Evolutionary conservation across 1,140 invertebrate species (phyloP), one percentile per base, ranked within the genome.

Genomic region (Temnothorax curvispinosus): DNA sequence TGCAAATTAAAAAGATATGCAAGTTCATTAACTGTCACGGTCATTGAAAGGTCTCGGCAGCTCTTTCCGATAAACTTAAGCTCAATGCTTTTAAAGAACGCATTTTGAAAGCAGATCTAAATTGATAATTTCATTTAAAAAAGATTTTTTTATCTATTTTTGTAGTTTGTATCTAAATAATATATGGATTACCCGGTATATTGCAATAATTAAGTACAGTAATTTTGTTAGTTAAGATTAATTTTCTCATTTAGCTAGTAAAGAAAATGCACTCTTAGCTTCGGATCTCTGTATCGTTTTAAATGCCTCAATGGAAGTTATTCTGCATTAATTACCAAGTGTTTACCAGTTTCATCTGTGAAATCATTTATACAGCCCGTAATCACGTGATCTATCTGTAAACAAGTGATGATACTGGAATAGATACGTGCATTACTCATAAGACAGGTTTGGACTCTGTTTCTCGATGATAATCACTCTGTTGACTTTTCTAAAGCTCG

Each of bases 401-500:
- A 71, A 81, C 47, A 71, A 81, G 47, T 44, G 35, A 71, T 32
- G 13, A 80, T 69, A 32, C 1, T 18, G 15, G 5, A 41, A 62
- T 44, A 62, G 64, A 81, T 27, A 69, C 8, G 15, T 41, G 38
- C 15, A 8, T 60, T 69, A 71, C 44, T 80, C 27, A 52, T 65
- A 52, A 69, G 44, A 38, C 4, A 5, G 15, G 32, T 8, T 69
- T 54, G n/a, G 64, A 58, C 32, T 81, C 38, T 71, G 77, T 56
- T 81, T 69, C 32, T 27, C 47, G 21, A 81, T 56, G 21, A 69
- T 80, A 81, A 81, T 71, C 38, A 44, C 9, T 71, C 8, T 54
- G 50, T 71, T 81, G 78, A 81, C 35, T 56, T 71, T 71, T 44
- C 64, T 44, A 81, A 27, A 71, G 78, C 50, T 41, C 50, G 38